Conservation (phyloP, 2,113 vertebrate genomes). For the Condylura cristata region DNA sequence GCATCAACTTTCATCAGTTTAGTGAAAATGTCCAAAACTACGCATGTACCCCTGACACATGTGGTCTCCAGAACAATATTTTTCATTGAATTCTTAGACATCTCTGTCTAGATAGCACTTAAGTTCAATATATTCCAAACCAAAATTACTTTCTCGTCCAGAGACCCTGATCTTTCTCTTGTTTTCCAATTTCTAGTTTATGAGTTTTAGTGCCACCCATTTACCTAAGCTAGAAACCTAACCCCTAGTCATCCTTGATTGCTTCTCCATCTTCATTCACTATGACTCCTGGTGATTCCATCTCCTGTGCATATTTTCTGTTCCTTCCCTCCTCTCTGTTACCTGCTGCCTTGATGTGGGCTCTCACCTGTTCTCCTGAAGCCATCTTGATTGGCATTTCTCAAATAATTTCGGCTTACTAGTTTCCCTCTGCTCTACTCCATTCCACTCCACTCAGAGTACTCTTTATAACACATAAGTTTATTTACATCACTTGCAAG, state of each 20-base stretch:
- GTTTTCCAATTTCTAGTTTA: not conserved
- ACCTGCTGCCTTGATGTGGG: not conserved
- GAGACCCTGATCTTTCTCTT: not conserved
- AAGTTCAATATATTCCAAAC: not conserved
- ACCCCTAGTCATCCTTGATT: not conserved
- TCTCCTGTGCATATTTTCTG: not conserved
- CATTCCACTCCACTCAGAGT: not conserved
- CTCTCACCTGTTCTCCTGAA: not conserved
- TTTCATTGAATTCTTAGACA: not conserved
- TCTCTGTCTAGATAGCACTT: not conserved
- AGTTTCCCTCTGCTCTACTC: not conserved
- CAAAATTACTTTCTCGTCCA: not conserved
- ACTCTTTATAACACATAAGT: slow-evolving; percentile 4
- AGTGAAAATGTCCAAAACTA: not conserved
- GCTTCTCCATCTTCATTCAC: not conserved
- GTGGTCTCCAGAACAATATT: not conserved
- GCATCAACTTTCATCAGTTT: not conserved
- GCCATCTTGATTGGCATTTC: not conserved
- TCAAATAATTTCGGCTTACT: not conserved
- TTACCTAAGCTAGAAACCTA: not conserved
- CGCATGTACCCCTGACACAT: not conserved
- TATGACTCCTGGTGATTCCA: not conserved
- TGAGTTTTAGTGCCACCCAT: not conserved
- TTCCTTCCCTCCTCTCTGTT: not conserved
- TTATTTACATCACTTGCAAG: not conserved